These are phyloP conservation scores for Toxotes jaculatrix DNA, from an alignment of 2,113 vertebrate genomes.

Conservation along the genomic window DNA sequence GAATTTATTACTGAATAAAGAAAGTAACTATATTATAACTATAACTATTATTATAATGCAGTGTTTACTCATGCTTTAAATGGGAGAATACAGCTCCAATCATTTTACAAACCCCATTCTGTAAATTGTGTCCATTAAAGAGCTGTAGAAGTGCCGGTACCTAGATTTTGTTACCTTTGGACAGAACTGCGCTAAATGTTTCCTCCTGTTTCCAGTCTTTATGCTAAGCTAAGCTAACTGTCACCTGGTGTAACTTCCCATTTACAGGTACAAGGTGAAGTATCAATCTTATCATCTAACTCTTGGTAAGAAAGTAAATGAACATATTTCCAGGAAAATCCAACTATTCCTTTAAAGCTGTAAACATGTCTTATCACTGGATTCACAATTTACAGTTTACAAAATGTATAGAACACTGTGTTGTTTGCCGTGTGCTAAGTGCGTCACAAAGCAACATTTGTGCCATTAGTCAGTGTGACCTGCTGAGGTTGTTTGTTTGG, in stretches of 20 bases:
- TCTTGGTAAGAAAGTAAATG: neutral
- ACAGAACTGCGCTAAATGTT: neutral
- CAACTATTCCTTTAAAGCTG: neutral
- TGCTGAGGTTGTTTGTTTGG: constrained; percentile 50
- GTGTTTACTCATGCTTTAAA: too few relatives aligned
- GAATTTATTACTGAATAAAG: too few relatives aligned
- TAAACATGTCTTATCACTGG: neutral
- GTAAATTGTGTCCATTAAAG: neutral
- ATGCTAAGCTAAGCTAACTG: constrained; percentile 1
- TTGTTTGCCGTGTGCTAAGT: constrained; percentile 14
- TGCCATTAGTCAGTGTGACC: constrained; percentile 17
- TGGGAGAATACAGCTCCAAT: too few relatives aligned
- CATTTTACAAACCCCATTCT: neutral
- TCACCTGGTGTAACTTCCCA: neutral
- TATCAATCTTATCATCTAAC: neutral
- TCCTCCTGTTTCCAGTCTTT: neutral
- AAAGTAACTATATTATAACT: too few relatives aligned
- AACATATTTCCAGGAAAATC: constrained; percentile 10
- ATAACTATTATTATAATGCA: too few relatives aligned
- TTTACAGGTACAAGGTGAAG: neutral
- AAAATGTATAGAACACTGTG: neutral
- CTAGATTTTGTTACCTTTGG: neutral
- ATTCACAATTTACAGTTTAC: constrained; percentile 13
- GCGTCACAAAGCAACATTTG: constrained; percentile 36
- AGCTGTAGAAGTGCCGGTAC: neutral